Conservation (phyloP, 1,140 invertebrate genomes). For the Diabrotica undecimpunctata region DNA sequence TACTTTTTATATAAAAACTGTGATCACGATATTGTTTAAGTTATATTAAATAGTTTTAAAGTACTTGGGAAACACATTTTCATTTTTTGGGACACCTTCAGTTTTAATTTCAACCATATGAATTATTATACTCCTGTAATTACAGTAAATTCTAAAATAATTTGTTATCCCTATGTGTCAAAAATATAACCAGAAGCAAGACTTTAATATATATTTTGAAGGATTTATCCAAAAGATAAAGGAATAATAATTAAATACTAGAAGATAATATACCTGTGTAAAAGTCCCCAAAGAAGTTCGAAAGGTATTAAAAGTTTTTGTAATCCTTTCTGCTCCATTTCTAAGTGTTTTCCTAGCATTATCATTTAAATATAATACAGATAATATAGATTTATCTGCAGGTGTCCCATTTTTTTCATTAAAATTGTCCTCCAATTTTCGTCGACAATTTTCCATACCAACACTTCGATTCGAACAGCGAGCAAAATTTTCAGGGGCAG, state of each 20-base stretch:
- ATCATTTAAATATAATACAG: conserved; percentile 41
- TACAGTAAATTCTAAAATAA: no score
- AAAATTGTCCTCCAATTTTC: conserved; percentile 35
- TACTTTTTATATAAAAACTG: no score
- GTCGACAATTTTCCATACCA: conserved; percentile 29
- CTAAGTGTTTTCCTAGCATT: conserved; percentile 50
- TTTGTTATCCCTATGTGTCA: no score
- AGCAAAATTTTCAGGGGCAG: conserved; percentile 24
- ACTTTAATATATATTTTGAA: neutral
- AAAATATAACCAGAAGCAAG: no score
- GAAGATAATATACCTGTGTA: conserved; percentile 51
- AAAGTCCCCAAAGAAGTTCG: conserved; percentile 55
- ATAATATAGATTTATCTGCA: conserved; percentile 39
- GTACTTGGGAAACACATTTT: no score
- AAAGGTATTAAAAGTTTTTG: conserved; percentile 57
- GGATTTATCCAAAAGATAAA: neutral
- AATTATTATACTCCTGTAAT: no score
- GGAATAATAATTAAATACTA: no score
- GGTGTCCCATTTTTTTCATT: conserved; percentile 20
- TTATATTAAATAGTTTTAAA: no score
- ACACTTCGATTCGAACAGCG: conserved; percentile 29
- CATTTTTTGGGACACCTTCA: no score
- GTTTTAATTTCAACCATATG: no score
- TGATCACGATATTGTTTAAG: no score
- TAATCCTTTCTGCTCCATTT: conserved; percentile 54